Evolutionary conservation across 2,113 vertebrate genomes (phyloP).

Genomic region (Psittacara wagleri): DNA sequence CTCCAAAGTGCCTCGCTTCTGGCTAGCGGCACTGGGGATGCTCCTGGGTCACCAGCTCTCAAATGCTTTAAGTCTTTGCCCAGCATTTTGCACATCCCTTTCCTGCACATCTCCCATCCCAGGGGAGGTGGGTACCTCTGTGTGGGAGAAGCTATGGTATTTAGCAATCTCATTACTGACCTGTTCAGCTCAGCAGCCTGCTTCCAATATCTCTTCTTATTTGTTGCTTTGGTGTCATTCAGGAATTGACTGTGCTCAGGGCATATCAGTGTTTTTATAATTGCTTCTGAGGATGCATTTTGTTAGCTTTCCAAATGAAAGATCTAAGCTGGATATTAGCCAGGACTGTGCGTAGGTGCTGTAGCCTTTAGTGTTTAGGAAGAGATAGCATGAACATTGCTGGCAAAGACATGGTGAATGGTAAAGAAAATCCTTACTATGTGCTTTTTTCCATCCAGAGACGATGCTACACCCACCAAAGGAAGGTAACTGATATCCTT

Average conservation of each 20-base stretch:
- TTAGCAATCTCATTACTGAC: neutral
- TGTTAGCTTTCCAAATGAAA: neutral
- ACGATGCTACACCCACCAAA: neutral
- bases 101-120: neutral
- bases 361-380: neutral
- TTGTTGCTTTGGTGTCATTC: neutral
- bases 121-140: accelerated
- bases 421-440: neutral
- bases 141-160: neutral
- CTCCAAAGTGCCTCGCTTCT: neutral
- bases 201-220: neutral
- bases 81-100: neutral
- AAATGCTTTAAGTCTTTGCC: neutral
- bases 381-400: neutral
- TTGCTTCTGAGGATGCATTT: neutral
- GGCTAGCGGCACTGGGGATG: too few relatives aligned
- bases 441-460: neutral
- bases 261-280: neutral
- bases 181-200: neutral
- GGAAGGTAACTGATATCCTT: neutral
- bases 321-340: neutral
- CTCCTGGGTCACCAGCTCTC: neutral
- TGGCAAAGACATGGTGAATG: neutral
- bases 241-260: neutral
- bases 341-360: neutral